Evolutionary conservation across 2,888 invertebrate species (phyloP).

Genomic region (Platerodrilus igneus): DNA sequence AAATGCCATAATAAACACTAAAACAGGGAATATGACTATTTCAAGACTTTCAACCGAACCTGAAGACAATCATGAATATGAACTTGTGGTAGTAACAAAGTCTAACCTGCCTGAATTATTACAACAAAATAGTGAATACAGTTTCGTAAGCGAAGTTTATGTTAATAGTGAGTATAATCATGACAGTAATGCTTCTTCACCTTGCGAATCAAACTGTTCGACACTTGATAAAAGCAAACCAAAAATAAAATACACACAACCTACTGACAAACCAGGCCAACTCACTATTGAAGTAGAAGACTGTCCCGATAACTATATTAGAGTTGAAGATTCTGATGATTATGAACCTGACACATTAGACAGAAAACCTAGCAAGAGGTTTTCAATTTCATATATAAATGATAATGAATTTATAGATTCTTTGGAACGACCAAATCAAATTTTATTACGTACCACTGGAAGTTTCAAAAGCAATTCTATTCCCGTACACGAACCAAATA

Average conservation of each 20-base stretch:
- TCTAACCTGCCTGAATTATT: conserved; percentile 49
- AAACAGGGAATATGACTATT: conserved; percentile 55
- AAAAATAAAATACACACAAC: conserved; percentile 51
- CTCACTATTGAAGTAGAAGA: conserved; percentile 81
- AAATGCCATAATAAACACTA: conserved; percentile 66
- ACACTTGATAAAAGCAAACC: conserved; percentile 48
- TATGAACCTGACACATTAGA: conserved; percentile 86
- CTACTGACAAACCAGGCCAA: conserved; percentile 66
- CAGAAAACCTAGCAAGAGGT: conserved; percentile 59
- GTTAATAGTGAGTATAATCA: conserved; percentile 71
- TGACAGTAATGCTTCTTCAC: conserved; percentile 56
- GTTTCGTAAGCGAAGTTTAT: conserved; percentile 72
- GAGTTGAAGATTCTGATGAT: conserved; percentile 73
- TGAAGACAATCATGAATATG: conserved; percentile 48
- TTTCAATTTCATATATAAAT: conserved; percentile 3
- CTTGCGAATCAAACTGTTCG: conserved; percentile 54
- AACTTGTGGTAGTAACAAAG: conserved; percentile 45
- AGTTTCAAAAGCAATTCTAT: conserved; percentile 60
- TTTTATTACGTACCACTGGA: conserved; percentile 63
- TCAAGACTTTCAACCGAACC: conserved; percentile 41
- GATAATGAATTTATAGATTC: conserved; percentile 50
- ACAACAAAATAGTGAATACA: conserved; percentile 54
- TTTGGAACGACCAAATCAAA: conserved; percentile 54
- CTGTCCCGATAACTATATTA: conserved; percentile 70
- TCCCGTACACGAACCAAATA: conserved; percentile 33